These are phyloP conservation scores for Oreochromis tanganicae DNA, from an alignment of 2,113 vertebrate genomes.

Conservation along the genomic window DNA sequence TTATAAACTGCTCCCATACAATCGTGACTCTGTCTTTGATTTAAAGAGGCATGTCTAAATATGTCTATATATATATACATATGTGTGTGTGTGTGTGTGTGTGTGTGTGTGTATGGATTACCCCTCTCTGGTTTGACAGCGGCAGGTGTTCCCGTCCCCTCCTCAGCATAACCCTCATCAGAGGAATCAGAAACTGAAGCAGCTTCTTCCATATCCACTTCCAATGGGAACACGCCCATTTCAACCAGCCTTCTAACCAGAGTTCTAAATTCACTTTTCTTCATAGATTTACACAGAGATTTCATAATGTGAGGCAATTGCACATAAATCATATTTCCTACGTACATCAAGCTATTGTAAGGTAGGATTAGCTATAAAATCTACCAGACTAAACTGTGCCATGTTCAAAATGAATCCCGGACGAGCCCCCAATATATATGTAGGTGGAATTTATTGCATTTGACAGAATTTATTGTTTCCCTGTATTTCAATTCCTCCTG, in stretches of 20 bases:
- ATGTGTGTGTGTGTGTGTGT: accelerated
- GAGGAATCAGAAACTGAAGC: too few relatives aligned
- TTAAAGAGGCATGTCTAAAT: not conserved
- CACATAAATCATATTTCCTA: not conserved
- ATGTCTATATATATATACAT: not conserved
- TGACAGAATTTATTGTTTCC: not conserved
- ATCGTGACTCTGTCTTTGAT: not conserved
- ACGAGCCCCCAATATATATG: not conserved
- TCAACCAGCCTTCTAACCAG: not conserved
- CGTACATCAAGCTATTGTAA: not conserved
- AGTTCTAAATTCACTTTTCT: not conserved
- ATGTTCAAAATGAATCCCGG: accelerated
- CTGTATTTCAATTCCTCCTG: not conserved
- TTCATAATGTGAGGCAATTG: not conserved
- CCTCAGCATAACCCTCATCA: too few relatives aligned
- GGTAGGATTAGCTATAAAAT: not conserved
- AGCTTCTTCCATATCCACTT: too few relatives aligned
- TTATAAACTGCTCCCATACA: constrained; percentile 24
- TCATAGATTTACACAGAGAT: not conserved
- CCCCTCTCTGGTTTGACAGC: too few relatives aligned
- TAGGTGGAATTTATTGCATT: not conserved
- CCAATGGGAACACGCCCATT: not conserved
- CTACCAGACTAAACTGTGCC: not conserved
- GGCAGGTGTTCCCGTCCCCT: too few relatives aligned
- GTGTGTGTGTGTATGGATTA: accelerated